These are phyloP conservation scores for Plagiodera versicolora DNA, from an alignment of 2,888 invertebrate species.

Conservation along the genomic window DNA sequence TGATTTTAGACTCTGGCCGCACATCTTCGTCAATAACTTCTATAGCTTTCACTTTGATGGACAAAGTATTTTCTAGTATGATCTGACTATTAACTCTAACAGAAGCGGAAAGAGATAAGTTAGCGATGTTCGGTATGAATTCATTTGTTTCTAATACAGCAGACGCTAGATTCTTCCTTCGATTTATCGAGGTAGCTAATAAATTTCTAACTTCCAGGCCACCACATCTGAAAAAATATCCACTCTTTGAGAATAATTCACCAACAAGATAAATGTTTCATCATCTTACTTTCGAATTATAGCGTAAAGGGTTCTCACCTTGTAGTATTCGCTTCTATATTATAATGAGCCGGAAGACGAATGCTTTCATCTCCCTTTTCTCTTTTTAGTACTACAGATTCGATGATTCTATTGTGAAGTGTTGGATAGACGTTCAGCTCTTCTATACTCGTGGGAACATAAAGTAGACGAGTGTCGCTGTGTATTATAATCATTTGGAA, in stretches of 20 bases:
- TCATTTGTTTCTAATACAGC: conserved; percentile 77
- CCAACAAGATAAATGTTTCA: too few relatives aligned
- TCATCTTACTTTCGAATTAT: too few relatives aligned
- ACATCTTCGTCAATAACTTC: conserved; percentile 33
- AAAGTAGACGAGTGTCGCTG: conserved; percentile 65
- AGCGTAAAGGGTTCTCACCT: too few relatives aligned
- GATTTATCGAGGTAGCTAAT: conserved; percentile 73
- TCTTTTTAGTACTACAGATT: not conserved
- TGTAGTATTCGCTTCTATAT: conserved; percentile 49
- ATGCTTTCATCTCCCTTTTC: too few relatives aligned
- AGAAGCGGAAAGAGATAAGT: conserved; percentile 45
- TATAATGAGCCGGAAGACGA: not conserved
- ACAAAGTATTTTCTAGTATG: conserved; percentile 67
- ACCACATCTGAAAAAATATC: conserved; percentile 60
- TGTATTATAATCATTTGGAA: conserved; percentile 73
- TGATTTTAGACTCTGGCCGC: conserved; percentile 1
- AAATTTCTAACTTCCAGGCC: conserved; percentile 79
- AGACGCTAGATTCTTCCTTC: conserved; percentile 66
- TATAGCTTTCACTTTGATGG: conserved; percentile 57
- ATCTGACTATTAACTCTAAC: conserved; percentile 68
- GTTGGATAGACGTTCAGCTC: not conserved
- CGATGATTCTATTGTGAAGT: not conserved
- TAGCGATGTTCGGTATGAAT: conserved; percentile 65
- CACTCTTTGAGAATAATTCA: too few relatives aligned
- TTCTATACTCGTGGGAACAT: conserved; percentile 65